These are phyloP conservation scores for Leptinotarsa rubiginosa DNA, from an alignment of 2,888 invertebrate genomes.

Conservation along the genomic window DNA sequence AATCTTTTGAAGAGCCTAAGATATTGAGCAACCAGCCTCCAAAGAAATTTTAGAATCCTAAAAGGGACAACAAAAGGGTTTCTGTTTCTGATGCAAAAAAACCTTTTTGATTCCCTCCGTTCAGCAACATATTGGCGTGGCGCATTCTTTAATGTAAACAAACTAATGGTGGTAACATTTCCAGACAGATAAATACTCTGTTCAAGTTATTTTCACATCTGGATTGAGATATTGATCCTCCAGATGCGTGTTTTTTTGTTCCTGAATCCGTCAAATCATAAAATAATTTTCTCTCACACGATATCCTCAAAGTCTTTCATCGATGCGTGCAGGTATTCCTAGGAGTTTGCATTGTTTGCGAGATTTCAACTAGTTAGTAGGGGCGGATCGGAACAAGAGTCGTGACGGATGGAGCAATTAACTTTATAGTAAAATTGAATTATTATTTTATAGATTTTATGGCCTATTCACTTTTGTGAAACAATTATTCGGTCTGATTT, in stretches of 20 bases:
- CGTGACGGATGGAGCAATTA: slow-evolving; percentile 52
- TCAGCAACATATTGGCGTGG: too few species aligned
- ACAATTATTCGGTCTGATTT: slow-evolving; percentile 53
- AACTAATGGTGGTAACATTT: too few species aligned
- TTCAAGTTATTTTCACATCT: not conserved
- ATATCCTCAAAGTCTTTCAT: slow-evolving; percentile 33
- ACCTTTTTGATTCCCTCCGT: too few species aligned
- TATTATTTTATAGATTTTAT: slow-evolving; percentile 56
- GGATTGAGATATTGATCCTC: not conserved
- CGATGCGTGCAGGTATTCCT: slow-evolving; percentile 51
- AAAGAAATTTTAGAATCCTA: too few species aligned
- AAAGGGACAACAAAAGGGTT: too few species aligned
- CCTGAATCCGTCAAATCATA: not conserved
- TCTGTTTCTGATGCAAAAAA: too few species aligned
- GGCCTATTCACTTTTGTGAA: slow-evolving; percentile 51
- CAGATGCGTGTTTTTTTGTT: not conserved
- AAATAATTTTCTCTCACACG: slow-evolving; percentile 8
- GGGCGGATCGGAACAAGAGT: slow-evolving; percentile 36
- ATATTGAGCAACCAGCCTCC: too few species aligned
- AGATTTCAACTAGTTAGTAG: slow-evolving; percentile 44
- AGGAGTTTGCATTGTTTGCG: slow-evolving; percentile 47
- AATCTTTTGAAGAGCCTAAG: too few species aligned
- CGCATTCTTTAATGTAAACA: too few species aligned
- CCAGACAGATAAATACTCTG: too few species aligned
- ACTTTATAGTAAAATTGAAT: slow-evolving; percentile 56